phyloP scores from a whole-genome alignment of 2,888 invertebrate species.

The Zhengitettix transpicula region DNA sequence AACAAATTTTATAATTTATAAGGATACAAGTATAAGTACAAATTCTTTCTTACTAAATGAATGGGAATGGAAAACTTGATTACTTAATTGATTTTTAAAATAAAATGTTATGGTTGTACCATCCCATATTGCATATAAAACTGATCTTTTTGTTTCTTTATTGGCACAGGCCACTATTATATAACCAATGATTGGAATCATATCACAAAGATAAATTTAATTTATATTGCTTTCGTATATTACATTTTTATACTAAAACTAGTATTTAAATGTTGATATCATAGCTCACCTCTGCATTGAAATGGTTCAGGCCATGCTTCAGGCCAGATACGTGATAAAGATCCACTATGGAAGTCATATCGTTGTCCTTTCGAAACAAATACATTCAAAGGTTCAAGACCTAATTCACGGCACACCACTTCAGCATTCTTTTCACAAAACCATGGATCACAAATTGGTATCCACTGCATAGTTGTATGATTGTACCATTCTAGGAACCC shows the following conservation, averaged over 20 bases:
- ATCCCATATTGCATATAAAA: too few relatives aligned
- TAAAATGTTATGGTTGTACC: too few relatives aligned
- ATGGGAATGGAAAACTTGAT: too few relatives aligned
- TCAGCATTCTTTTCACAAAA: constrained; percentile 95
- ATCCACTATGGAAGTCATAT: constrained; percentile 78
- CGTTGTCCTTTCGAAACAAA: constrained; percentile 73
- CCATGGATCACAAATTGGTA: constrained; percentile 86
- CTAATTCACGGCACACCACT: constrained; percentile 88
- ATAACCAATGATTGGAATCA: too few relatives aligned
- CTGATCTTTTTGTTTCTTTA: too few relatives aligned
- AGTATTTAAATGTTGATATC: background rate
- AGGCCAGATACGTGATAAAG: constrained; percentile 63
- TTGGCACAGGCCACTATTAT: too few relatives aligned
- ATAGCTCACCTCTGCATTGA: constrained; percentile 33
- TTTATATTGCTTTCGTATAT: background rate
- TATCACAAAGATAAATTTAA: background rate
- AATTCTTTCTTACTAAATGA: too few relatives aligned
- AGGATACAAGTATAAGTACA: too few relatives aligned
- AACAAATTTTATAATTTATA: too few relatives aligned
- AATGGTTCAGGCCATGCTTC: constrained; percentile 91
- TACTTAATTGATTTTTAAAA: too few relatives aligned
- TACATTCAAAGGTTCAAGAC: constrained; percentile 74
- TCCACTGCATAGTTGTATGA: constrained; percentile 87
- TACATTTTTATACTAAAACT: background rate
- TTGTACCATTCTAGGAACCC: constrained; percentile 94